These are phyloP conservation scores for Corynorhinus townsendii DNA, from an alignment of 2,113 vertebrate species.

Conservation along the genomic window DNA sequence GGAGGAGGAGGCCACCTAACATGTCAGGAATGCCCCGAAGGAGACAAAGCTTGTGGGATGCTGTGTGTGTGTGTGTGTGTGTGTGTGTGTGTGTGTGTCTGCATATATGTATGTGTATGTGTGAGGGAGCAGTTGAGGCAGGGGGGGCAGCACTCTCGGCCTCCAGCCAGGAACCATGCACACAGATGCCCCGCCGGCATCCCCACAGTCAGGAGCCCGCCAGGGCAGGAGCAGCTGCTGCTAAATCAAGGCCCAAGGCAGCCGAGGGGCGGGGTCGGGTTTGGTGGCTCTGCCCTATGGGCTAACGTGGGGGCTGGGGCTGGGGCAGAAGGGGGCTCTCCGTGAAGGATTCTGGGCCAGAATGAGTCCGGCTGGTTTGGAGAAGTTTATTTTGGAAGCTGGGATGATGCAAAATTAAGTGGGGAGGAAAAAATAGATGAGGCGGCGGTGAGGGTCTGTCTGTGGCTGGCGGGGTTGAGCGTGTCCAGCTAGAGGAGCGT, in stretches of 20 bases:
- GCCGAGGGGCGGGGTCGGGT: conserved; percentile 54
- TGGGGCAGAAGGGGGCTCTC: conserved; percentile 51
- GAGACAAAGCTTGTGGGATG: not conserved
- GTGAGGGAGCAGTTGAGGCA: not conserved
- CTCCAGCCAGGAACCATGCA: not conserved
- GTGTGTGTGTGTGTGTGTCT: rapidly evolving
- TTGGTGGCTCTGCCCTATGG: conserved; percentile 22
- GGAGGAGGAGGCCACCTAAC: not conserved
- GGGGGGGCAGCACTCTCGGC: not conserved
- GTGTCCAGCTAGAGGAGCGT: conserved; percentile 1
- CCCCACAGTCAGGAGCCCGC: conserved; percentile 27
- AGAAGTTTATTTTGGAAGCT: conserved; percentile 76
- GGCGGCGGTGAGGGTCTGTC: conserved; percentile 70
- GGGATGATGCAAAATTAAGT: conserved; percentile 73
- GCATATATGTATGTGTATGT: not conserved
- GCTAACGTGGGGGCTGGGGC: conserved; percentile 41
- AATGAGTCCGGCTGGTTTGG: conserved; percentile 53
- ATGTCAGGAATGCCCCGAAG: not conserved
- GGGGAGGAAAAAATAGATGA: conserved; percentile 75
- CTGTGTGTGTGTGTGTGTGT: rapidly evolving
- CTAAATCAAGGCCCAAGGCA: conserved; percentile 68
- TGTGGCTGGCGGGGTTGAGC: conserved; percentile 63
- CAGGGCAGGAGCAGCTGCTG: conserved; percentile 59
- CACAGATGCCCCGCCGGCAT: conserved; percentile 9
- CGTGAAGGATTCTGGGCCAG: conserved; percentile 38